A percentile compares a stretch with the other conserved stretches of the same genome.
Conservation (phyloP, 2,888 invertebrate species). For the Stenoptilia bipunctidactyla region DNA sequence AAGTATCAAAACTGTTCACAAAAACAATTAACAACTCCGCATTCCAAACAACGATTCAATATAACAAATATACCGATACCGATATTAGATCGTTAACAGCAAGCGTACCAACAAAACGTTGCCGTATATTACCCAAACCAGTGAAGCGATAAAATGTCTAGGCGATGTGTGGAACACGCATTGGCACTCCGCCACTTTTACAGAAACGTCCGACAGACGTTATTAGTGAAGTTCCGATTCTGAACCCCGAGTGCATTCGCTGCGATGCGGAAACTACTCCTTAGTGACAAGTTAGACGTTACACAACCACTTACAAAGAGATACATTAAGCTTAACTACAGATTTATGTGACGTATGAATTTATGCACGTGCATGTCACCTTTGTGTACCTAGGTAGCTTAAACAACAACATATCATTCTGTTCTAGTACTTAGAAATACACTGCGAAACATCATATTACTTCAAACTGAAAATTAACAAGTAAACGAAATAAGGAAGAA, state of each 20-base stretch:
- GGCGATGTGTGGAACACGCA: constrained; percentile 17
- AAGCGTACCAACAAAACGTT: background rate
- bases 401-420: too few relatives aligned
- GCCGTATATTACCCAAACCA: background rate
- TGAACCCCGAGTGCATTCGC: background rate
- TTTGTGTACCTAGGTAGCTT: too few relatives aligned
- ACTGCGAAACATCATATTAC: too few relatives aligned
- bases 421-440: too few relatives aligned
- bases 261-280: background rate
- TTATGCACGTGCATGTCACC: too few relatives aligned
- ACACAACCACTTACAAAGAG: background rate
- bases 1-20: constrained; percentile 12
- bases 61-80: background rate
- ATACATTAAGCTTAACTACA: background rate
- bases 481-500: too few relatives aligned
- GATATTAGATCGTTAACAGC: background rate
- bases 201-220: background rate
- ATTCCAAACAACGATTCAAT: too few relatives aligned
- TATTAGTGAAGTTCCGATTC: background rate
- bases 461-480: too few relatives aligned
- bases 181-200: constrained; percentile 44
- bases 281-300: background rate
- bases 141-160: constrained; percentile 5
- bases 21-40: constrained; percentile 4
- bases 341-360: too few relatives aligned